Percentiles rank a stretch among this genome's conserved stretches.
Conservation (phyloP, 2,797 vertebrate genomes). For the Lycodopsis pacificus region DNA sequence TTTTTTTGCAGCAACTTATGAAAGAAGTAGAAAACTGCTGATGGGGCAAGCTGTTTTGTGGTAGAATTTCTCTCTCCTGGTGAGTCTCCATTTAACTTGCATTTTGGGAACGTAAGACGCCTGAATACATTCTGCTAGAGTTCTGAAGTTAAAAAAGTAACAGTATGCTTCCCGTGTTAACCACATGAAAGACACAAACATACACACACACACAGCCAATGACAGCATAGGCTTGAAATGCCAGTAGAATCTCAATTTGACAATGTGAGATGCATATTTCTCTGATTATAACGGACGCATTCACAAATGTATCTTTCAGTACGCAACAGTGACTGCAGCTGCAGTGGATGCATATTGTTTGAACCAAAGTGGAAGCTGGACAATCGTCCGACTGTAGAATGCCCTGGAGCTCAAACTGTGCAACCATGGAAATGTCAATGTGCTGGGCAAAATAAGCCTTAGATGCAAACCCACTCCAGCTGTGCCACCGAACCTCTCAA, state of each 20-base stretch:
- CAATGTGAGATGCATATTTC: slow-evolving; percentile 35
- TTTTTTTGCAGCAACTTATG: slow-evolving; percentile 15
- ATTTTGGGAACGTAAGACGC: slow-evolving; percentile 18
- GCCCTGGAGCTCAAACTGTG: slow-evolving; percentile 76
- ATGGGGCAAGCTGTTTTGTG: slow-evolving; percentile 19
- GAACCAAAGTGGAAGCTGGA: slow-evolving; percentile 69
- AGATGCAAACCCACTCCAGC: slow-evolving; percentile 68
- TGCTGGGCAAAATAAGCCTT: slow-evolving; percentile 55
- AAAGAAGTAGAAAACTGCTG: slow-evolving; percentile 32
- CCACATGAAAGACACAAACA: slow-evolving; percentile 1
- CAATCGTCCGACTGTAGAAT: slow-evolving; percentile 67
- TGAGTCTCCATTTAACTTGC: slow-evolving; percentile 29
- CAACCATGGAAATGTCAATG: slow-evolving; percentile 70
- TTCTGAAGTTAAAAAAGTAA: slow-evolving; percentile 42
- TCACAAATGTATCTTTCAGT: slow-evolving; percentile 31
- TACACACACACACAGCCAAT: not conserved
- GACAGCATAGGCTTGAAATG: not conserved
- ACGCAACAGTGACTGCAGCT: slow-evolving; percentile 61
- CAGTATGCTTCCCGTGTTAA: slow-evolving; percentile 11
- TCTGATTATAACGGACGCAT: slow-evolving; percentile 12
- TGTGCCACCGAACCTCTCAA: slow-evolving; percentile 63
- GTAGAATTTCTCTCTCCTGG: slow-evolving; percentile 13
- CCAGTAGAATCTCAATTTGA: slow-evolving; percentile 27
- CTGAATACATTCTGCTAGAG: slow-evolving; percentile 32
- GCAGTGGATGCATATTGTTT: slow-evolving; percentile 48